phyloP scores from a whole-genome alignment of 2,113 vertebrate genomes.

The Sturnira hondurensis region DNA sequence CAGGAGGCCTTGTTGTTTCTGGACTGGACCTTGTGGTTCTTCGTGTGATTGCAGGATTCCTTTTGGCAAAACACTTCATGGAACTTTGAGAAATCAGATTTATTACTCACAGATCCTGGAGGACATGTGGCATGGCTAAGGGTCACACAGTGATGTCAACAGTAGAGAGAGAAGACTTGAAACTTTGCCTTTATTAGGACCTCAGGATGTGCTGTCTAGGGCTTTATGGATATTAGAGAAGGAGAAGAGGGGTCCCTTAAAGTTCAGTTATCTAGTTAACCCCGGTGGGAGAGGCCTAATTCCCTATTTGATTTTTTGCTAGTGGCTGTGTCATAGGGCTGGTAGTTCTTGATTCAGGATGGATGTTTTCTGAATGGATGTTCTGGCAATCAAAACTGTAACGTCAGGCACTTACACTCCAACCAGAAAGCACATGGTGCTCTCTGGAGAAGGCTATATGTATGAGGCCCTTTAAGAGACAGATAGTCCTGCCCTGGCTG shows the following conservation, averaged over 20 bases:
- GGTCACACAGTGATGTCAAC: not conserved
- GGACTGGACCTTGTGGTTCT: not conserved
- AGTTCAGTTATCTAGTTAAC: not conserved
- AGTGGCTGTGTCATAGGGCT: not conserved
- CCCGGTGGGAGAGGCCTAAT: not conserved
- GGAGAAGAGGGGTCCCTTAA: not conserved
- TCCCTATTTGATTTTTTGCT: not conserved
- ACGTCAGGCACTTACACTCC: not conserved
- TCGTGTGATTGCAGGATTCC: not conserved
- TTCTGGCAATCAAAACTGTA: not conserved
- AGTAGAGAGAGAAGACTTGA: not conserved
- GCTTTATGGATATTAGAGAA: not conserved
- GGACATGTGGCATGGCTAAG: not conserved
- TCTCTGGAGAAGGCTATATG: not conserved
- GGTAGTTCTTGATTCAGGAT: not conserved
- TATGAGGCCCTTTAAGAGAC: not conserved
- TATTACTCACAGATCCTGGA: not conserved
- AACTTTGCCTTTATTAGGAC: not conserved
- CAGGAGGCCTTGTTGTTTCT: not conserved
- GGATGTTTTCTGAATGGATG: not conserved
- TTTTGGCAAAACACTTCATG: not conserved
- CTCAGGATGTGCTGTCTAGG: not conserved
- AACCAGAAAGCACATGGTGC: not conserved
- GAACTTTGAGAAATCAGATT: not conserved
- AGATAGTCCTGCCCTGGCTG: no score